phyloP scores from a whole-genome alignment of 2,113 vertebrate genomes.

The Hucho hucho region DNA sequence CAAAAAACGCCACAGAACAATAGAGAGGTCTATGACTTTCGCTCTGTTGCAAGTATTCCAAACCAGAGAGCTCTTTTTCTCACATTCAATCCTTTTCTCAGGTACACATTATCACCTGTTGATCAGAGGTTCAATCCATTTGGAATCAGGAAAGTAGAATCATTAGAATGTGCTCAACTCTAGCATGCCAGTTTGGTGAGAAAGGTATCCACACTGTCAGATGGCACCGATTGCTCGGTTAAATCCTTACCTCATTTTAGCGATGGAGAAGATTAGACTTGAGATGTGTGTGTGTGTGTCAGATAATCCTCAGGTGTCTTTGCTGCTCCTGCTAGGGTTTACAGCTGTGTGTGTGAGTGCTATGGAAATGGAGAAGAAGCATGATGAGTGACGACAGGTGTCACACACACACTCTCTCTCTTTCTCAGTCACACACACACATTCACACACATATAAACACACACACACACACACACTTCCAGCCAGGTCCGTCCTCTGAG shows the following conservation, averaged over 20 bases:
- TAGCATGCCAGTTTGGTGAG: not conserved
- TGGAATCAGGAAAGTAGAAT: not conserved
- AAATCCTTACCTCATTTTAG: no score
- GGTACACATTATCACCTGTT: not conserved
- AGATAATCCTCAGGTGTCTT: slow-evolving; percentile 17
- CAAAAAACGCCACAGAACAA: not conserved
- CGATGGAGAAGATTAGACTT: not conserved
- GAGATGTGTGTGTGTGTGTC: slow-evolving; percentile 1
- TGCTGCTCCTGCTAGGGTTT: not conserved
- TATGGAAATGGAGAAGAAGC: not conserved
- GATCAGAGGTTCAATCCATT: not conserved
- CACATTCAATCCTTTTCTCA: no score
- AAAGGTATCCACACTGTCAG: not conserved
- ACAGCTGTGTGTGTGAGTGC: not conserved
- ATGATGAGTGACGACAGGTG: slow-evolving; percentile 12
- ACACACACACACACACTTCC: not conserved
- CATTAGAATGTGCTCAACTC: not conserved
- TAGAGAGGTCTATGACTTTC: not conserved
- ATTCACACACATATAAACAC: not conserved
- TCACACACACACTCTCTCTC: slow-evolving; percentile 4
- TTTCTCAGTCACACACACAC: slow-evolving; percentile 2
- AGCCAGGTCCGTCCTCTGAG: not conserved
- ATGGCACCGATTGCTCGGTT: not conserved
- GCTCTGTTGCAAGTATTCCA: no score
- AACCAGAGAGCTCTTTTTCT: no score